A percentile compares a stretch with the other conserved stretches of the same genome.
Conservation (phyloP, 2,113 vertebrate species). For the Tautogolabrus adspersus region DNA sequence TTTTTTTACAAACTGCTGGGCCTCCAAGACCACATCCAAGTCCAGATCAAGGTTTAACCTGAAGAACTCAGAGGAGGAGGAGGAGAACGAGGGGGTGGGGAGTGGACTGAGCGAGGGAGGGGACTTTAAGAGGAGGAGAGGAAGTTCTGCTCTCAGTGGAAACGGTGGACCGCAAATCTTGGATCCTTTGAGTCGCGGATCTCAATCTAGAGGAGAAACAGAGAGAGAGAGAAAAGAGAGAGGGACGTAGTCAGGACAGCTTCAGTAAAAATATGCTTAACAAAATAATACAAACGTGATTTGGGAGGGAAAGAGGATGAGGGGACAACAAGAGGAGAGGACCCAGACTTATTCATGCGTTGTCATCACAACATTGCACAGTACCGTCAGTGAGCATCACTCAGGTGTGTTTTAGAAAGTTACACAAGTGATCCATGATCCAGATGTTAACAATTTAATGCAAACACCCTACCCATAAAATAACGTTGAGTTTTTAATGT, state of each 20-base stretch:
- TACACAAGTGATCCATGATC: not conserved
- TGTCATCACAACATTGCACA: not conserved
- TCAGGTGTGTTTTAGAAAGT: not conserved
- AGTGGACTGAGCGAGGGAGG: not conserved
- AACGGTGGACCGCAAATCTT: constrained; percentile 72
- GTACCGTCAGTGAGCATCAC: not conserved
- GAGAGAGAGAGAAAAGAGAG: constrained; percentile 16
- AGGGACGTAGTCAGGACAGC: not conserved
- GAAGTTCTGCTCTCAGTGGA: constrained; percentile 67
- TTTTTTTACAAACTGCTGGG: constrained; percentile 54
- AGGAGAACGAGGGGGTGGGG: not conserved
- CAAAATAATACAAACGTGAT: not conserved
- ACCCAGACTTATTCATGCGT: not conserved
- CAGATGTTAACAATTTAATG: not conserved
- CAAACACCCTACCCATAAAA: too few relatives aligned
- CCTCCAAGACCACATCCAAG: constrained; percentile 51
- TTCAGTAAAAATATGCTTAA: not conserved
- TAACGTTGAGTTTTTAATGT: too few relatives aligned
- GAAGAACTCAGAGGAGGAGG: constrained; percentile 46
- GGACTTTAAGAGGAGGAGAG: constrained; percentile 17
- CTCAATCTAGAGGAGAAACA: constrained; percentile 74
- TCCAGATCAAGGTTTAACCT: constrained; percentile 61
- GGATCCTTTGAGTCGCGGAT: constrained; percentile 73
- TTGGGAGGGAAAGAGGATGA: not conserved
- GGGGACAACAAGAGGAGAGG: not conserved